Evolutionary conservation across 2,113 vertebrate species (phyloP).

Genomic region (Pampusana beccarii): DNA sequence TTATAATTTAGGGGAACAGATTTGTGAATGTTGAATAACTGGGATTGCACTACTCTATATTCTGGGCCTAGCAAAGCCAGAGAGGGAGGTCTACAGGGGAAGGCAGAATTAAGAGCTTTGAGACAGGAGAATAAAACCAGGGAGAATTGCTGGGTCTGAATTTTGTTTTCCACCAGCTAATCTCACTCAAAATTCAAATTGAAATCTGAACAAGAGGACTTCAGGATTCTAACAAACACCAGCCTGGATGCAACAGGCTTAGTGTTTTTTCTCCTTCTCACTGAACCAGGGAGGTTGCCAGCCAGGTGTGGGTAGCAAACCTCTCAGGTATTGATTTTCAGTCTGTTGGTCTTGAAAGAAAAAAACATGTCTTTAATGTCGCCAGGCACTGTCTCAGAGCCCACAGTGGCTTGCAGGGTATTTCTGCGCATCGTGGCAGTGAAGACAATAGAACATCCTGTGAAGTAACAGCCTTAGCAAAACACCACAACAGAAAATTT

Average conservation of each 20-base stretch:
- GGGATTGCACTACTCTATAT: neutral
- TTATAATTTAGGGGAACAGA: neutral
- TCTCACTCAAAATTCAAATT: neutral
- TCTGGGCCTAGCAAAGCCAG: neutral
- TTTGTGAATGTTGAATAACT: neutral
- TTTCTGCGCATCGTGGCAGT: conserved; percentile 25
- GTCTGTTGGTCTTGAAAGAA: neutral
- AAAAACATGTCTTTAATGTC: neutral
- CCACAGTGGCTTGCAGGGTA: conserved; percentile 1
- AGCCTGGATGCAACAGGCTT: neutral
- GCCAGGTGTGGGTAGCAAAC: neutral
- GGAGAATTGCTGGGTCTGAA: neutral
- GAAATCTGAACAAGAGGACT: neutral
- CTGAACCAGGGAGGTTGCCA: neutral
- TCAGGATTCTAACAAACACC: neutral
- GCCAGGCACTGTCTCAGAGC: neutral
- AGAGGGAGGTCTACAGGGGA: neutral
- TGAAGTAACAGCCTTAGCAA: conserved; percentile 46
- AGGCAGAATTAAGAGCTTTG: neutral
- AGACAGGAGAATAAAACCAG: neutral
- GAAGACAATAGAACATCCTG: conserved; percentile 64
- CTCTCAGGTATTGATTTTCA: conserved; percentile 14
- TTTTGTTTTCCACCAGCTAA: neutral
- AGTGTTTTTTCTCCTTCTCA: neutral
- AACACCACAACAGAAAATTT: conserved; percentile 51